A percentile compares a stretch with the other conserved stretches of the same genome.
These are phyloP conservation scores for Tipula confusa DNA, from an alignment of 2,888 invertebrate species.

Conservation along the genomic window DNA sequence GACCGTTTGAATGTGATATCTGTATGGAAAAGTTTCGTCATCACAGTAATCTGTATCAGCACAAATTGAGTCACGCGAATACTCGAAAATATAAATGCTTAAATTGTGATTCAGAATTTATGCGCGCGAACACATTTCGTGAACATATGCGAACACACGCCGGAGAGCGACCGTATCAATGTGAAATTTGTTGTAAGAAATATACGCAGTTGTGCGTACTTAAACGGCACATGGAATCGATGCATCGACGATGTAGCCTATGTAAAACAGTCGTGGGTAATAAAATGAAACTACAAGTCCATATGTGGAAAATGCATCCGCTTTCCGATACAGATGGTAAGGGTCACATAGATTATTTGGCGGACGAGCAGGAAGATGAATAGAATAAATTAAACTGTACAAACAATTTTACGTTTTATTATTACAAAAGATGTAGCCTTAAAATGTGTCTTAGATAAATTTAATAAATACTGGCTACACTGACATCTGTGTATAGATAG, in stretches of 20 bases:
- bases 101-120: slow-evolving; percentile 39
- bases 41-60: slow-evolving; percentile 37
- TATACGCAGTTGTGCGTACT: slow-evolving; percentile 42
- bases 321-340: not conserved
- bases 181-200: slow-evolving; percentile 36
- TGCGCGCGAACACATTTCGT: slow-evolving; percentile 41
- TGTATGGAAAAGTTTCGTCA: slow-evolving; percentile 37
- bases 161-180: slow-evolving; percentile 36
- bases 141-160: slow-evolving; percentile 39
- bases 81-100: slow-evolving; percentile 37
- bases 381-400: not conserved
- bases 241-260: slow-evolving; percentile 36
- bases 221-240: slow-evolving; percentile 39
- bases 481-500: no score
- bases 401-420: not conserved
- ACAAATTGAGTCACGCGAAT: slow-evolving; percentile 36
- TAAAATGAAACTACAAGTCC: slow-evolving; percentile 36
- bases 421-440: not conserved
- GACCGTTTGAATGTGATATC: slow-evolving; percentile 38
- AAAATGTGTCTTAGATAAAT: no score
- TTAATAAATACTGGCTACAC: no score
- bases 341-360: not conserved
- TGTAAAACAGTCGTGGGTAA: slow-evolving; percentile 37
- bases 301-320: slow-evolving; percentile 36
- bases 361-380: not conserved